Conservation (phyloP, 2,113 vertebrate genomes). For the Clarias magur region DNA sequence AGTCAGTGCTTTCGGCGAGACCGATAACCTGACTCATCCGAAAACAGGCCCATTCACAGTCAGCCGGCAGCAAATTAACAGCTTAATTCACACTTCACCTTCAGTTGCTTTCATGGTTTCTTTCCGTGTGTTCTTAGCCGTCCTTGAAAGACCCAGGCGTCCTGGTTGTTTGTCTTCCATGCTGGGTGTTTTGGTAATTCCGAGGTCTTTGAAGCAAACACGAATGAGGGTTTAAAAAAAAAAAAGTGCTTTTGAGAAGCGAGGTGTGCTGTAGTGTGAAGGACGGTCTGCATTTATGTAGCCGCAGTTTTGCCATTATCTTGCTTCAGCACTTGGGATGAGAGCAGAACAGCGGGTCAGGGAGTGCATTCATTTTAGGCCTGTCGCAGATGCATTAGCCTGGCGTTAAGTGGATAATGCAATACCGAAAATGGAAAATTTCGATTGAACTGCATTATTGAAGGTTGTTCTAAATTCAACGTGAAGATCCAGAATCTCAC, state of each 20-base stretch:
- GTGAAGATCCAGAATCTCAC: constrained; percentile 23
- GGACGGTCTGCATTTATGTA: constrained; percentile 29
- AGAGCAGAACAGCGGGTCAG: constrained; percentile 35
- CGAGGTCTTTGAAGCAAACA: background rate
- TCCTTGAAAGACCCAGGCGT: background rate
- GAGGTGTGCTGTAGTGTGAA: constrained; percentile 16
- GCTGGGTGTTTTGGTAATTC: constrained; percentile 22
- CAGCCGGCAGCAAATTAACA: constrained; percentile 36
- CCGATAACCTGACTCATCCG: constrained; percentile 35
- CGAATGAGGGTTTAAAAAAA: background rate
- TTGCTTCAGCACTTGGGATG: constrained; percentile 31
- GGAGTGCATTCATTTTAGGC: constrained; percentile 26
- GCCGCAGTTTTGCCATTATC: constrained; percentile 8
- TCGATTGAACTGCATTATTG: constrained; percentile 41
- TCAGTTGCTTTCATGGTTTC: constrained; percentile 18
- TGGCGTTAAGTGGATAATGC: constrained; percentile 21
- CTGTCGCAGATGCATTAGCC: constrained; percentile 15
- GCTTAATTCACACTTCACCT: constrained; percentile 35
- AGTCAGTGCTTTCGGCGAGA: constrained; percentile 31
- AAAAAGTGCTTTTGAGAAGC: background rate
- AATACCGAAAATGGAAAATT: constrained; percentile 37
- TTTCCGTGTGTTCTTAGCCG: background rate
- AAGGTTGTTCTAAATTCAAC: constrained; percentile 38
- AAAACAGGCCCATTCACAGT: constrained; percentile 22
- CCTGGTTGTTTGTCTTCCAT: constrained; percentile 16